These are phyloP conservation scores for Eriocheir sinensis DNA, from an alignment of 1,140 invertebrate species.

Conservation along the genomic window DNA sequence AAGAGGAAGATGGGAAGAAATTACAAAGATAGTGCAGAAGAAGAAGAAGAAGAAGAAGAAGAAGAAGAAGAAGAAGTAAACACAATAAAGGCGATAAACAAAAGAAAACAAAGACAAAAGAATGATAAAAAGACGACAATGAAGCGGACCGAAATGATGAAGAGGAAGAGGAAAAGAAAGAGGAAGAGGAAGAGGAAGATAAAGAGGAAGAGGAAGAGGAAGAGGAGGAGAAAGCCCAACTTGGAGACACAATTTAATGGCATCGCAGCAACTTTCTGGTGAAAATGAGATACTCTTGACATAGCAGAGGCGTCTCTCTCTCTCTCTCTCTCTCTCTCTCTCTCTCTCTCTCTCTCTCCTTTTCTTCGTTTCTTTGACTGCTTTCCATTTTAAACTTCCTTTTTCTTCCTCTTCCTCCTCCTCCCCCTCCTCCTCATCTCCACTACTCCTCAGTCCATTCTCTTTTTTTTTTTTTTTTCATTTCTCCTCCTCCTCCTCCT, in stretches of 20 bases:
- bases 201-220: not conserved
- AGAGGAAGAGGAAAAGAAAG: not conserved
- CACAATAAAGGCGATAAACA: not conserved
- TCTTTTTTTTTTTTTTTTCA: no score
- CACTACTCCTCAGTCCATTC: no score
- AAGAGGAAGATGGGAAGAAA: not conserved
- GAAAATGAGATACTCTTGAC: conserved; percentile 24
- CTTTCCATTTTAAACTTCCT: not conserved
- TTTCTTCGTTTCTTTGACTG: not conserved
- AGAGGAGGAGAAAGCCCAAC: not conserved
- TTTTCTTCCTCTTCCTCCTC: not conserved
- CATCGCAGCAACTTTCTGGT: not conserved
- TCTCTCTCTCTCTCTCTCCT: not conserved
- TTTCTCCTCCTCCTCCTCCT: no score
- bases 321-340: conserved; percentile 22
- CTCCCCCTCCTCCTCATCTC: not conserved
- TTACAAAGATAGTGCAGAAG: not conserved
- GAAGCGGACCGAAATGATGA: not conserved
- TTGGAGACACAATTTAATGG: not conserved
- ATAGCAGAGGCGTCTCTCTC: not conserved
- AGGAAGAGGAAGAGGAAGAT: not conserved
- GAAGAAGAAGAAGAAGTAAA: not conserved
- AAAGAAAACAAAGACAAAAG: not conserved
- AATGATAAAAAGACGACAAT: not conserved
- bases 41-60: not conserved